Conservation (phyloP, 2,797 vertebrate species). For the Notoglanidium macrostoma region DNA sequence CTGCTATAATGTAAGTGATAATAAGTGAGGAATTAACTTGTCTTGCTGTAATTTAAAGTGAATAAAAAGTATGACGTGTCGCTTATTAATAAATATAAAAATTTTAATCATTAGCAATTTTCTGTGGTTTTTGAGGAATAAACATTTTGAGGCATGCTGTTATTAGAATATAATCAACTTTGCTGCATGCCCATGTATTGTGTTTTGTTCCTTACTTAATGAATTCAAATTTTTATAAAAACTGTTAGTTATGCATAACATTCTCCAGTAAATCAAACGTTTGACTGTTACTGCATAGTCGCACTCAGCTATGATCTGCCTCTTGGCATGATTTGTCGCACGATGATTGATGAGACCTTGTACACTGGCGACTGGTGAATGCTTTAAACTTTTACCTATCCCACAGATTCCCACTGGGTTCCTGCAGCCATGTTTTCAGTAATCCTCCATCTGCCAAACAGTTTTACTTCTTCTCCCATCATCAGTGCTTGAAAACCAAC, state of each 20-base stretch:
- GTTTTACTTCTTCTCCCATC: constrained; percentile 49
- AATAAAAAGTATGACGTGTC: not conserved
- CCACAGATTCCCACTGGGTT: not conserved
- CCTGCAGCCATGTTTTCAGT: not conserved
- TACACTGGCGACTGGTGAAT: not conserved
- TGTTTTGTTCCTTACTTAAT: not conserved
- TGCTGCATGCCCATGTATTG: not conserved
- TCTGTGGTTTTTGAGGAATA: not conserved
- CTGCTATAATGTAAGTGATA: not conserved
- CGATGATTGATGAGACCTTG: not conserved
- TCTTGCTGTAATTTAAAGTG: not conserved
- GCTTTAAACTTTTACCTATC: not conserved
- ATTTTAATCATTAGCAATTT: not conserved
- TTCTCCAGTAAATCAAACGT: not conserved
- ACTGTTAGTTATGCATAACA: not conserved
- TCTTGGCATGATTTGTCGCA: not conserved
- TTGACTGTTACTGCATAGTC: not conserved
- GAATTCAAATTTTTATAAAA: not conserved
- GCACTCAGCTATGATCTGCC: not conserved
- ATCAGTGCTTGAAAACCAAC: constrained; percentile 64
- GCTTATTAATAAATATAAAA: not conserved
- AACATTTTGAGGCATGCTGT: not conserved
- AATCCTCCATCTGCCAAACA: constrained; percentile 26
- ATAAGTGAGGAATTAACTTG: not conserved
- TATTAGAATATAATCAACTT: not conserved